Percentiles rank a stretch among this genome's conserved stretches.
Evolutionary conservation across 2,113 vertebrate genomes (phyloP).

Genomic region (Channa argus): DNA sequence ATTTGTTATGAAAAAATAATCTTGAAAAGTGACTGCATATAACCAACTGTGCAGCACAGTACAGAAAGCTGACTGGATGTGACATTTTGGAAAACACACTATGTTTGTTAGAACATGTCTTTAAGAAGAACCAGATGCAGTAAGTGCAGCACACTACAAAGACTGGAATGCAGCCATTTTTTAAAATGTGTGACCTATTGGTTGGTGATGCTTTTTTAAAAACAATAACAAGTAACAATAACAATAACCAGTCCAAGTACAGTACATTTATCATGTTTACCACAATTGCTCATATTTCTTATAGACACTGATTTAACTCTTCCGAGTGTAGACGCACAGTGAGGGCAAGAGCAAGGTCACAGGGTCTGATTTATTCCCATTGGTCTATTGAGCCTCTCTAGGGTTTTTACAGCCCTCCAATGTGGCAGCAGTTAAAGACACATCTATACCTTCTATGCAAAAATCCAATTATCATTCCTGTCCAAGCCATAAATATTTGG

Average conservation of each 20-base stretch:
- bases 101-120: too few species aligned
- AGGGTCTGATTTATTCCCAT: slow-evolving; percentile 3
- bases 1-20: neutral
- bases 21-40: neutral
- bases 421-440: slow-evolving; percentile 15
- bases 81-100: too few species aligned
- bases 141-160: too few species aligned
- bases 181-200: too few species aligned
- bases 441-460: slow-evolving; percentile 4
- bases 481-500: slow-evolving; percentile 44
- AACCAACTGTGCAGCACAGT: neutral
- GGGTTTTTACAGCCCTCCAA: slow-evolving; percentile 21
- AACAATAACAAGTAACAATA: too few species aligned
- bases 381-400: slow-evolving; percentile 33
- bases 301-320: too few species aligned
- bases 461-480: slow-evolving; percentile 30
- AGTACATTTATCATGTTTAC: neutral
- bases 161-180: too few species aligned
- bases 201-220: too few species aligned
- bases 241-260: neutral
- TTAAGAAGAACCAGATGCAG: too few species aligned
- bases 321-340: too few species aligned
- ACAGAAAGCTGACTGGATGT: too few species aligned
- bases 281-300: too few species aligned
- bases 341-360: slow-evolving; percentile 3